Evolutionary conservation across 2,888 invertebrate species (phyloP).

Genomic region (Scaptomyza tumidula): DNA sequence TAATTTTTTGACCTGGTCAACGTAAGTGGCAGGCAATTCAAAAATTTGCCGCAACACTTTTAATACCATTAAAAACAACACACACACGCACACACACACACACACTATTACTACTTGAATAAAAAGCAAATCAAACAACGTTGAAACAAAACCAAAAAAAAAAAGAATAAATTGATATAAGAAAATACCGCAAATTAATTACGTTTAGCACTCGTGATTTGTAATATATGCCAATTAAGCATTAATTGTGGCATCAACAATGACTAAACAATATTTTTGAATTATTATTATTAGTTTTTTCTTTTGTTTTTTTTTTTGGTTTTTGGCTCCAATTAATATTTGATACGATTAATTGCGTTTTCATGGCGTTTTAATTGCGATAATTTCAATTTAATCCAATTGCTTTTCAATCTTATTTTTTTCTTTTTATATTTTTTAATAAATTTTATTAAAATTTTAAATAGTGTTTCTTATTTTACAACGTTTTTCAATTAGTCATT

Average conservation of each 20-base stretch:
- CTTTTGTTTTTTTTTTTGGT: neutral
- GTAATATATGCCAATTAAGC: conserved; percentile 17
- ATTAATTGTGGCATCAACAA: conserved; percentile 13
- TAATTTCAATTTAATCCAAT: neutral
- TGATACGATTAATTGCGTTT: neutral
- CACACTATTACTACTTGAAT: conserved; percentile 41
- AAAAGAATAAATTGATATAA: neutral
- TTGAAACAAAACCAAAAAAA: neutral
- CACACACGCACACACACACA: conserved; percentile 13
- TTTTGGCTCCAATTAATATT: neutral
- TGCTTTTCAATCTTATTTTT: too few relatives aligned
- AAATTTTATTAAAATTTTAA: too few relatives aligned
- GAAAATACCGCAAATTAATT: conserved; percentile 39
- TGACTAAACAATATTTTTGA: conserved; percentile 5
- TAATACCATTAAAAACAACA: conserved; percentile 45
- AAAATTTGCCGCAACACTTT: conserved; percentile 24
- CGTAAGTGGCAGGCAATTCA: conserved; percentile 22
- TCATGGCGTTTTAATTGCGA: neutral
- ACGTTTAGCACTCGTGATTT: conserved; percentile 12
- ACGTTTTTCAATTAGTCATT: too few relatives aligned
- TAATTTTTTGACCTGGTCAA: conserved; percentile 5
- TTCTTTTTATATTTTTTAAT: too few relatives aligned
- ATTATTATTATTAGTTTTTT: neutral
- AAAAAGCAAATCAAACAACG: conserved; percentile 38
- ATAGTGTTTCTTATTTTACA: too few relatives aligned